Evolutionary conservation across 2,113 vertebrate genomes (phyloP).

Genomic region (Aleadryas rufinucha): DNA sequence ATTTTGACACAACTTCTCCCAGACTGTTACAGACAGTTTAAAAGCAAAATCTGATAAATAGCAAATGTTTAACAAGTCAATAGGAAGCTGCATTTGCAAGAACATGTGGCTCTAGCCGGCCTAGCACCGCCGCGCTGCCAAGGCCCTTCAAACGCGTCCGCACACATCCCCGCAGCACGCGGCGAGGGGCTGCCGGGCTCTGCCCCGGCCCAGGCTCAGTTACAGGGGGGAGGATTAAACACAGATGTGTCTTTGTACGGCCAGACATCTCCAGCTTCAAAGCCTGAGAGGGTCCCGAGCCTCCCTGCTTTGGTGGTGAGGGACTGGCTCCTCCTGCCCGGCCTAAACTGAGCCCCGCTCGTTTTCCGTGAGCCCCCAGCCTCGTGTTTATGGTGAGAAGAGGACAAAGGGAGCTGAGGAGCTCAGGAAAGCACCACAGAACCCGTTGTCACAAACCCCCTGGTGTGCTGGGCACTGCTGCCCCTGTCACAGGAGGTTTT

Average conservation of each 20-base stretch:
- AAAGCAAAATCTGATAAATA: slow-evolving; percentile 55
- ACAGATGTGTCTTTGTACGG: slow-evolving; percentile 17
- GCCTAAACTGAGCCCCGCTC: fast-evolving
- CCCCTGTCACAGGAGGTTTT: not conserved
- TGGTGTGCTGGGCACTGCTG: fast-evolving
- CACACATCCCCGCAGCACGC: not conserved
- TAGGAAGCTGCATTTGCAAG: slow-evolving; percentile 41
- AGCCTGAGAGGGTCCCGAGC: not conserved
- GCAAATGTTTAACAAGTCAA: slow-evolving; percentile 61
- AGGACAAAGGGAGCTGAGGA: not conserved
- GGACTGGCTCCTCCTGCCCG: not conserved
- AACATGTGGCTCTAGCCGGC: not conserved
- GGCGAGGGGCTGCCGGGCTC: not conserved
- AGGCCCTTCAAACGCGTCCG: not conserved
- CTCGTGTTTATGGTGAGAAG: not conserved
- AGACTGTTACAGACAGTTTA: slow-evolving; percentile 41
- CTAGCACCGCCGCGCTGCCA: not conserved
- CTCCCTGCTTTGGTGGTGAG: not conserved
- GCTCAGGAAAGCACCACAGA: not conserved
- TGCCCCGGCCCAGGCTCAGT: not conserved
- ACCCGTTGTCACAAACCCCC: fast-evolving
- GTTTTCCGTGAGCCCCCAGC: fast-evolving
- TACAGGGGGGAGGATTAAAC: slow-evolving; percentile 24
- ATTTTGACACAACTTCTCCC: slow-evolving; percentile 54
- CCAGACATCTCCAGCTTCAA: slow-evolving; percentile 26